Evolutionary conservation across 2,797 vertebrate genomes (phyloP), one percentile per base, ranked within the genome.

Genomic region (Trichosurus vulpecula): DNA sequence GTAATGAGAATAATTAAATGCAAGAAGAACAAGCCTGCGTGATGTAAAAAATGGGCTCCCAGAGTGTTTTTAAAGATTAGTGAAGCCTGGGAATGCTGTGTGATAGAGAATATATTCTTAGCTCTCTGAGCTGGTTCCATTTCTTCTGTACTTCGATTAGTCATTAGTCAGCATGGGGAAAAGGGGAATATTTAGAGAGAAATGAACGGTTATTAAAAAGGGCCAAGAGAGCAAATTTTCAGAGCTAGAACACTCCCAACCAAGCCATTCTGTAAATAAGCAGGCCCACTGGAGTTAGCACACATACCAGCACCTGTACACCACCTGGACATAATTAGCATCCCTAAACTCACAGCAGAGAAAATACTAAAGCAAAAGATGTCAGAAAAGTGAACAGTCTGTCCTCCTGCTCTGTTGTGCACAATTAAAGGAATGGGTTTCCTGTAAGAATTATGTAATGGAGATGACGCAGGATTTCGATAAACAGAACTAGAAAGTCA

Each of bases 301-400:
- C 95, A 96, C 97, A 96, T 94, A 96, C 97, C 94, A 96, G 98
- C 98, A 98, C 97, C 98, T 98, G 98, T 97, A 97, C 97, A 97
- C 98, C 98, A 98, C 98, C 98, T 98, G 98, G 98, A 98, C 96
- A 97, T 98, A 98, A 98, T 98, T 98, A 98, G 95, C 94, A 96
- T 98, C 93, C 90, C 95, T 91, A 94, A 93, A 56, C 96, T 98
- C 96, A 97, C 95, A 97, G 97, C 96, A 96, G 95, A 97, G 97
- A 97, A 97, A 97, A 98, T 93, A 95, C 95, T 95, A 95, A 97
- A 97, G 97, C 98, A 98, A 96, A 96, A 91, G 91, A 98, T 98
- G 97, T 97, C 97, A 98, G 95, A 96, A 98, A 97, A 96, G 97
- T 19, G 96, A 98, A 97, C 95, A 97, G 97, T 98, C 96, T 98